phyloP scores from a whole-genome alignment of 2,888 invertebrate genomes.

The Matsumyia berberina region DNA sequence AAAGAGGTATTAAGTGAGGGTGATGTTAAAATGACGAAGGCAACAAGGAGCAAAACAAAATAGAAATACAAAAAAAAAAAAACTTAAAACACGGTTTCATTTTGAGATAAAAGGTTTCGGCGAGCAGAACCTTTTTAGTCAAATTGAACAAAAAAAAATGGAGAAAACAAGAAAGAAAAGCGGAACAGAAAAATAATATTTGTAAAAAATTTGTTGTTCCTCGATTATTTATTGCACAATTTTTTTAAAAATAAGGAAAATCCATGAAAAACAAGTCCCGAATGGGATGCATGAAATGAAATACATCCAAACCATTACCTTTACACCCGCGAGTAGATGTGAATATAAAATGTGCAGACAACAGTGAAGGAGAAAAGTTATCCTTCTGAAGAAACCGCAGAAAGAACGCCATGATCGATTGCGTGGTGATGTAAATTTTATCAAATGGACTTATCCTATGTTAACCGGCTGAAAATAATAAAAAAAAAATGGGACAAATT shows the following conservation, averaged over 20 bases:
- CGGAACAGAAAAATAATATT: background rate
- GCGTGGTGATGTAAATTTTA: too few relatives aligned
- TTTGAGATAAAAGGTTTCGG: constrained; percentile 51
- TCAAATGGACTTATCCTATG: too few relatives aligned
- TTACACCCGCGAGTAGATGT: background rate
- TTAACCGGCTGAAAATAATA: too few relatives aligned
- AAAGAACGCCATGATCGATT: background rate
- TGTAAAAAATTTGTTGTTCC: background rate
- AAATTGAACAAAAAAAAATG: constrained; percentile 16
- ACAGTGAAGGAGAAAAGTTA: background rate
- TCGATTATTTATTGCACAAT: constrained; percentile 27
- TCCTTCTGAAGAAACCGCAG: background rate
- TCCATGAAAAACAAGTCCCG: constrained; percentile 6
- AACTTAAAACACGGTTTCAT: constrained; percentile 26
- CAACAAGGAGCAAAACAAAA: constrained; percentile 8
- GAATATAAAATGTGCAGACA: background rate
- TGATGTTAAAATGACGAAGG: constrained; percentile 45
- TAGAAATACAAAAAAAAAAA: constrained; percentile 5
- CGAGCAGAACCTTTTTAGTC: constrained; percentile 19
- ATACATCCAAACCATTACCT: constrained; percentile 21
- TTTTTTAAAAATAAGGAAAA: background rate
- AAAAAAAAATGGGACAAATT: too few relatives aligned
- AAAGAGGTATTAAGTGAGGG: constrained; percentile 69
- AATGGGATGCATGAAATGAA: constrained; percentile 22
- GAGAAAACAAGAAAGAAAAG: background rate